A percentile compares a stretch with the other conserved stretches of the same genome.
Conservation (phyloP, 2,888 invertebrate species). For the Andrena hattorfiana region DNA sequence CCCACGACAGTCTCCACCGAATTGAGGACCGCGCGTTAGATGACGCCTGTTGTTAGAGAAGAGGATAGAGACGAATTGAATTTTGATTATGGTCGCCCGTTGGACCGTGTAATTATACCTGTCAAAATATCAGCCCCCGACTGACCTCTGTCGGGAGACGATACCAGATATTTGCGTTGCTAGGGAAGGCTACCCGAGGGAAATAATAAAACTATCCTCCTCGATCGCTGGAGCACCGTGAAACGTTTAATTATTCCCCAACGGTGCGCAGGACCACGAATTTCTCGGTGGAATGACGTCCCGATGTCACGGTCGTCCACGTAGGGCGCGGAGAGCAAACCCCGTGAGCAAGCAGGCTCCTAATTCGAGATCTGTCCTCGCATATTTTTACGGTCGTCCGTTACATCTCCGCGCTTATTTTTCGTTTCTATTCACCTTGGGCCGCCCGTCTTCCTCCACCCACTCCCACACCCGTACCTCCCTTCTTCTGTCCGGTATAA, state of each 20-base stretch:
- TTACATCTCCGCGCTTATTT: slow-evolving; percentile 60
- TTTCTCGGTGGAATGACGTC: slow-evolving; percentile 16
- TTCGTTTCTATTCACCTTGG: slow-evolving; percentile 68
- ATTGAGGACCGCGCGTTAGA: slow-evolving; percentile 21
- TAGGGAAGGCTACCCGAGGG: neutral
- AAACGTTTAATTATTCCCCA: slow-evolving; percentile 37
- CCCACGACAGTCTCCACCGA: slow-evolving; percentile 60
- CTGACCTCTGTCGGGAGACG: slow-evolving; percentile 41
- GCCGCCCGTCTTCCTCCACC: slow-evolving; percentile 60
- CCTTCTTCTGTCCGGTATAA: slow-evolving; percentile 67
- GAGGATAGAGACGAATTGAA: slow-evolving; percentile 78
- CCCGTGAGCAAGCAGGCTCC: neutral
- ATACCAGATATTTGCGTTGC: slow-evolving; percentile 47
- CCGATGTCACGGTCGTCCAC: slow-evolving; percentile 42
- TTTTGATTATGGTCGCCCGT: slow-evolving; percentile 72
- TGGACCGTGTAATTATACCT: slow-evolving; percentile 75
- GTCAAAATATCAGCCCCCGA: slow-evolving; percentile 75
- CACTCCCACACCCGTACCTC: slow-evolving; percentile 60
- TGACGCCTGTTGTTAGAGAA: slow-evolving; percentile 66
- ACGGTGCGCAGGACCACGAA: neutral
- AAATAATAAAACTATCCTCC: slow-evolving; percentile 19
- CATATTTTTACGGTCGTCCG: slow-evolving; percentile 65
- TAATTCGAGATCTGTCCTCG: slow-evolving; percentile 68
- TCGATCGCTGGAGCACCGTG: neutral
- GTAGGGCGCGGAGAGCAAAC: neutral